Base-by-base conservation (phyloP, 1,140 invertebrate genomes). In the Drosophila setifemur region DNA sequence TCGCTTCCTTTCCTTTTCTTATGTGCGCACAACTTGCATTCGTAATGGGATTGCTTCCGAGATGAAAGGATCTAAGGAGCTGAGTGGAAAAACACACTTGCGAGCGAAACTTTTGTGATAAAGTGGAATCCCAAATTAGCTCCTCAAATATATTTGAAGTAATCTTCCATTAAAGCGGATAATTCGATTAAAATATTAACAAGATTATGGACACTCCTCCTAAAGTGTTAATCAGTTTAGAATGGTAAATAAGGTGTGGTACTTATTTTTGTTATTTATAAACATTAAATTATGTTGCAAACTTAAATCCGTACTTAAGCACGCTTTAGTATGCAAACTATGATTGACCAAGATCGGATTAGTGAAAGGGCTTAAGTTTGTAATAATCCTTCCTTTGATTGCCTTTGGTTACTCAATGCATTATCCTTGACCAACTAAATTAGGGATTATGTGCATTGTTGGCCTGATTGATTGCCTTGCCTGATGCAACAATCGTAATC, bases 21-120 rank as follows among this genome's bases (percentile, higher is more conserved):
- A 26, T 52, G 40, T 40, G 29, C 25, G 14, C 48, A 54, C 60
- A 60, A 52, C 75, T 39, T 81, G 76, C 53, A 81, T 81, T 39
- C 48, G 7, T 71, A 66, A 79, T 79, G 71, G 35, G 57, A 60
- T 58, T 40, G 53, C 43, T 47, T 43, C 21, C 23, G 21, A 49
- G 67, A 70, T 60, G 19, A 60, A 60, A 71, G 53, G 25, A n/a
- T n/a, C 12, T 39, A 37, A 31, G 5, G 18, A 33, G 21, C 23
- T 21, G 11, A 23, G 44, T 49, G 45, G n/a, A 54, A 29, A 29
- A 23, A 14, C 16, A 23, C 14, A 11, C n/a, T n/a, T n/a, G n/a
- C n/a, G n/a, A n/a, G 18, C 8, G 14, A 31, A 48, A 19, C 19
- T 48, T 33, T 40, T 57, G 40, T 23, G 48, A 47, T 68, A 21